Evolutionary conservation across 1,140 invertebrate genomes (phyloP).

Genomic region (Drosophila trapezifrons): DNA sequence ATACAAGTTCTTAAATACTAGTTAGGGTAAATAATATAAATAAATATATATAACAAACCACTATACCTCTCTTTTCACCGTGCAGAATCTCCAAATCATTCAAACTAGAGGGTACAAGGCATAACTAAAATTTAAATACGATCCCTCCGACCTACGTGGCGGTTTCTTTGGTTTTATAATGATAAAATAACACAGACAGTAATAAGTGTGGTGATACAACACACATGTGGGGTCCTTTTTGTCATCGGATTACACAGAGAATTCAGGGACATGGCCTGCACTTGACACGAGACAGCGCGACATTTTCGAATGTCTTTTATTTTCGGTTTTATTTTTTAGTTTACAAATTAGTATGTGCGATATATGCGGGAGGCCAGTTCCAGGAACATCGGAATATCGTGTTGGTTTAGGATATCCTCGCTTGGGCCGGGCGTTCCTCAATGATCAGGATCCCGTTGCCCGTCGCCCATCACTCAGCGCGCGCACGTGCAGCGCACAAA

Average conservation of each 20-base stretch:
- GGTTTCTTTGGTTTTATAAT: constrained; percentile 65
- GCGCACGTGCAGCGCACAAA: constrained; percentile 71
- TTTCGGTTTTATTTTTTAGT: constrained; percentile 56
- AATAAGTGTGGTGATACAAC: constrained; percentile 40
- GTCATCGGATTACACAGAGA: constrained; percentile 66
- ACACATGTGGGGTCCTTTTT: constrained; percentile 74
- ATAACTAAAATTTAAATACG: constrained; percentile 34
- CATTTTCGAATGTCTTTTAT: constrained; percentile 54
- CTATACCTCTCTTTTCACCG: too few species aligned
- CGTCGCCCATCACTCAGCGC: constrained; percentile 60
- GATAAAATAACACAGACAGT: constrained; percentile 70
- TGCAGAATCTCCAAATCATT: too few species aligned
- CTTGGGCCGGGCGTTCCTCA: background rate
- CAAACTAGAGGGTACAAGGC: too few species aligned
- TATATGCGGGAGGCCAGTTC: constrained; percentile 66
- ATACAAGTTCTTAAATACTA: too few species aligned
- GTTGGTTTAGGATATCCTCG: constrained; percentile 68
- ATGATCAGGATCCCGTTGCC: constrained; percentile 43
- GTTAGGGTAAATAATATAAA: too few species aligned
- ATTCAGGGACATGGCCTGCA: constrained; percentile 16
- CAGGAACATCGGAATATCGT: constrained; percentile 21
- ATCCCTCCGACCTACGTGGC: constrained; percentile 43
- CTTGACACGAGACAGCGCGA: constrained; percentile 74
- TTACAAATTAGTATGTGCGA: constrained; percentile 77
- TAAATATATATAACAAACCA: too few species aligned